These are phyloP conservation scores for Ptyas mucosa DNA, from an alignment of 2,113 vertebrate species.

Conservation along the genomic window DNA sequence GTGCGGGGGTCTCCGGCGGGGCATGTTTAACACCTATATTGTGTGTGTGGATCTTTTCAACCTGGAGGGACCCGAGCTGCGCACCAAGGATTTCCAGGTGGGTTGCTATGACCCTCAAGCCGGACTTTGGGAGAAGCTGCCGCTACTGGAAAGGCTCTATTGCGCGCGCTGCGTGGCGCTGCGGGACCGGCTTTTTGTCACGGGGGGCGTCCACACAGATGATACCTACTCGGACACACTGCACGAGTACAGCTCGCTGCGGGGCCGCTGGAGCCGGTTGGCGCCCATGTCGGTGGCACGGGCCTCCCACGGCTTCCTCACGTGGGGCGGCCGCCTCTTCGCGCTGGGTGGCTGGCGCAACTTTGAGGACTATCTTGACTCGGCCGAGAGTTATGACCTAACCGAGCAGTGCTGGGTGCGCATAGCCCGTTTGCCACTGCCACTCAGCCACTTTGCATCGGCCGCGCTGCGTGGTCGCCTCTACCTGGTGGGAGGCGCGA, in stretches of 20 bases:
- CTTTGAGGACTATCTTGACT: constrained; percentile 65
- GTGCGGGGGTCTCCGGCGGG: constrained; percentile 61
- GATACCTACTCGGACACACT: constrained; percentile 70
- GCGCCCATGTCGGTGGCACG: constrained; percentile 71
- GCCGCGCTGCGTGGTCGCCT: constrained; percentile 68
- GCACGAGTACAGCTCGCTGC: constrained; percentile 74
- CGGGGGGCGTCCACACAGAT: constrained; percentile 71
- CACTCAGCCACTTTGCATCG: constrained; percentile 73
- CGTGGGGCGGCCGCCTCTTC: constrained; percentile 65
- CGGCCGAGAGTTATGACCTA: constrained; percentile 73
- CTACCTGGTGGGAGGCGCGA: constrained; percentile 77
- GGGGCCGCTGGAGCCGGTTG: constrained; percentile 72
- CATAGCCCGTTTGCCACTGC: constrained; percentile 64
- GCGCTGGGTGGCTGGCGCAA: constrained; percentile 77
- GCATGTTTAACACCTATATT: constrained; percentile 81
- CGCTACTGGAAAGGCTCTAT: constrained; percentile 69
- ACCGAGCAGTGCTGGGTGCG: constrained; percentile 43
- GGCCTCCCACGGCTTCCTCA: constrained; percentile 75
- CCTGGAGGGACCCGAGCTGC: constrained; percentile 68
- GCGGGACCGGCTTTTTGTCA: constrained; percentile 72
- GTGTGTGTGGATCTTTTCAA: constrained; percentile 77
- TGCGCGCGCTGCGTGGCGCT: constrained; percentile 75
- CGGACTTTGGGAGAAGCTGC: constrained; percentile 77
- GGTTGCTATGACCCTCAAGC: constrained; percentile 67
- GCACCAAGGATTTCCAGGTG: constrained; percentile 70